Evolutionary conservation across 2,888 invertebrate genomes (phyloP).

Genomic region (Phalera bucephala): DNA sequence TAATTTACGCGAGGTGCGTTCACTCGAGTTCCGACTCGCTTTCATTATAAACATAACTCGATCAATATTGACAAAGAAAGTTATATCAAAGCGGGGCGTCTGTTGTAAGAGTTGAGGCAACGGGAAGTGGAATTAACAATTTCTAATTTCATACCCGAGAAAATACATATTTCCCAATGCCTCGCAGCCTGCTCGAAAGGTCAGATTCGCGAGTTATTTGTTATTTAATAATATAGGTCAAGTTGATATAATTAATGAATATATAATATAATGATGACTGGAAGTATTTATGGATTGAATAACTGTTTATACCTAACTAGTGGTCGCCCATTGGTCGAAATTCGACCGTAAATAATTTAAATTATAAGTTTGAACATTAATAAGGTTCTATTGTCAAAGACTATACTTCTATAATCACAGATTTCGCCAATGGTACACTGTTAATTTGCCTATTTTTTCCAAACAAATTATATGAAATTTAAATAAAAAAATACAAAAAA

Average conservation of each 20-base stretch:
- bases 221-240: constrained; percentile 1
- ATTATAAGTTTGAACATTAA: too few species aligned
- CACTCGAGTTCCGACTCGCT: neutral
- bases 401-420: too few species aligned
- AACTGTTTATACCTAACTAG: too few species aligned
- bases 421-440: too few species aligned
- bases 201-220: neutral
- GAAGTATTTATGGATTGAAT: too few species aligned
- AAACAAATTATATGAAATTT: too few species aligned
- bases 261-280: too few species aligned
- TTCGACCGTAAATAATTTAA: too few species aligned
- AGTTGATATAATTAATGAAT: constrained; percentile 4
- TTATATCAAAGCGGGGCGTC: constrained; percentile 6
- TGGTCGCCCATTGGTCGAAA: too few species aligned
- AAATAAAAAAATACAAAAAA: too few species aligned
- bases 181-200: neutral
- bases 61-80: constrained; percentile 28
- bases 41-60: constrained; percentile 20
- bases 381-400: too few species aligned
- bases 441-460: too few species aligned
- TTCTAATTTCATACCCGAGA: constrained; percentile 8
- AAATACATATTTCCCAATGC: constrained; percentile 2
- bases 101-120: constrained; percentile 3
- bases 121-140: constrained; percentile 6
- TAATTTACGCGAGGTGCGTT: neutral